These are phyloP conservation scores for Macrochelys suwanniensis DNA, from an alignment of 2,797 vertebrate genomes.

Conservation along the genomic window DNA sequence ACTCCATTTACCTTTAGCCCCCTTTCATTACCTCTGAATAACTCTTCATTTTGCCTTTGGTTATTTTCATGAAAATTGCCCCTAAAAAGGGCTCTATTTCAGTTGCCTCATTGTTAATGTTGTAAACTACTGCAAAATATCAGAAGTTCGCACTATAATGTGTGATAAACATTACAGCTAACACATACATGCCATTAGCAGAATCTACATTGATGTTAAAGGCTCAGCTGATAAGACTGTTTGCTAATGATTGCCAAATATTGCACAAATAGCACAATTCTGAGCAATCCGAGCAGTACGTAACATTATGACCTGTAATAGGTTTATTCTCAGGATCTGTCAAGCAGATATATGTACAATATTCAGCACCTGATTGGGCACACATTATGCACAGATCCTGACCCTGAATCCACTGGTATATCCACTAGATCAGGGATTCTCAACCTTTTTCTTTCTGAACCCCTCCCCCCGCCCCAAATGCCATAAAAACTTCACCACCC, in stretches of 20 bases:
- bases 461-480: too few species aligned
- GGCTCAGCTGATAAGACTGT: conserved; percentile 70
- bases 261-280: conserved; percentile 64
- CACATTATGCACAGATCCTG: background rate
- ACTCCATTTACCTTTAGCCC: conserved; percentile 44
- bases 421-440: background rate
- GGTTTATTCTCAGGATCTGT: conserved; percentile 12
- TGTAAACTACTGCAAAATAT: conserved; percentile 66
- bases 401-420: background rate
- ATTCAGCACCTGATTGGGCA: background rate
- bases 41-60: conserved; percentile 61
- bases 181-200: conserved; percentile 68
- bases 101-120: conserved; percentile 65
- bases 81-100: conserved; percentile 68
- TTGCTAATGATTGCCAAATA: conserved; percentile 75
- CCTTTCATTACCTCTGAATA: conserved; percentile 71
- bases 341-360: background rate
- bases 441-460: too few species aligned
- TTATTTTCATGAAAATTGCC: conserved; percentile 72
- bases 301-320: conserved; percentile 44
- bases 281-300: conserved; percentile 33
- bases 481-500: too few species aligned
- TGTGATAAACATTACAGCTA: conserved; percentile 72
- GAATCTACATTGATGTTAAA: conserved; percentile 69
- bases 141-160: conserved; percentile 72